phyloP scores from a whole-genome alignment of 2,113 vertebrate genomes.

The Ophthalmolycus amberensis region DNA sequence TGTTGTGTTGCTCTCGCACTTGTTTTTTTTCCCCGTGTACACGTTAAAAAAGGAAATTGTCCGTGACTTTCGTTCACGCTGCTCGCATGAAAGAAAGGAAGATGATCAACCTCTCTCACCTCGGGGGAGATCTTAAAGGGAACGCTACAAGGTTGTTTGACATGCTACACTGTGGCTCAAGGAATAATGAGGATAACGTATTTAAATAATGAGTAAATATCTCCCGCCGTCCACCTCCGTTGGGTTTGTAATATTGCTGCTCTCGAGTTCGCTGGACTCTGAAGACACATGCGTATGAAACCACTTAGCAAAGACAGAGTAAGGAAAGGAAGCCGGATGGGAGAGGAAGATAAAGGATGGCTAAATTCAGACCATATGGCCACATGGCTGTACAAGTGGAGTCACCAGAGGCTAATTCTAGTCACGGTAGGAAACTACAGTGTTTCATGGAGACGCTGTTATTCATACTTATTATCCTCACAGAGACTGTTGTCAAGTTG shows the following conservation, averaged over 20 bases:
- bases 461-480: slow-evolving; percentile 12
- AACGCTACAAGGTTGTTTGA: slow-evolving; percentile 19
- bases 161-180: background rate
- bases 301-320: slow-evolving; percentile 71
- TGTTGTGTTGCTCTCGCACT: slow-evolving; percentile 55
- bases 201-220: slow-evolving; percentile 48
- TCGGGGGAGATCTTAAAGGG: slow-evolving; percentile 39
- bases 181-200: slow-evolving; percentile 37
- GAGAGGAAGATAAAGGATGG: slow-evolving; percentile 74
- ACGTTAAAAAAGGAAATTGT: slow-evolving; percentile 72
- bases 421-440: slow-evolving; percentile 67
- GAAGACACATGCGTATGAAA: slow-evolving; percentile 69
- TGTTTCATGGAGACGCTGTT: background rate
- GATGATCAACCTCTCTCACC: slow-evolving; percentile 50
- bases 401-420: slow-evolving; percentile 75
- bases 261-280: slow-evolving; percentile 39
- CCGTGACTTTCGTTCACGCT: slow-evolving; percentile 70
- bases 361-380: slow-evolving; percentile 83
- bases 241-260: slow-evolving; percentile 12
- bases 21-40: slow-evolving; percentile 49
- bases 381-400: slow-evolving; percentile 71
- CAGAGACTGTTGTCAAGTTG: background rate
- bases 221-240: background rate
- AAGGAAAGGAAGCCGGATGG: slow-evolving; percentile 77
- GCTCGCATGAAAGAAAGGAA: slow-evolving; percentile 21